Conservation (phyloP, 2,888 invertebrate species). For the Cerastis rubricosa region DNA sequence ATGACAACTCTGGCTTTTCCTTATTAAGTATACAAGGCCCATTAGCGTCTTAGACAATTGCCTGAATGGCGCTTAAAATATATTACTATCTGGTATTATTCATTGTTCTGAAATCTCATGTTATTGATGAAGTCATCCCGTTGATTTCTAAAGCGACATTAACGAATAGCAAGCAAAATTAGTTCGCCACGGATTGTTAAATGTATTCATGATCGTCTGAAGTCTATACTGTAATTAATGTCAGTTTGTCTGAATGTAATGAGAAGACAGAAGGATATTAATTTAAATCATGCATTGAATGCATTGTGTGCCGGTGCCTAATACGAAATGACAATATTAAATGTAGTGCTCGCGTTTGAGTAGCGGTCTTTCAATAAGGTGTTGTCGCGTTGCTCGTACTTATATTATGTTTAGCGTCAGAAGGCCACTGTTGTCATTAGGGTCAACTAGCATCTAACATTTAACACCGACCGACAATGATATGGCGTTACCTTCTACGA, state of each 20-base stretch:
- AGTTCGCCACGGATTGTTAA: conserved; percentile 37
- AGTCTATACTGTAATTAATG: conserved; percentile 44
- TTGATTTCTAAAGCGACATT: conserved; percentile 40
- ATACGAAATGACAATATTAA: conserved; percentile 50
- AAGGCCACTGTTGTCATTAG: conserved; percentile 85
- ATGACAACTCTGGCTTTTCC: conserved; percentile 24
- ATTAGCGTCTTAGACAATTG: conserved; percentile 26
- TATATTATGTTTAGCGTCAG: conserved; percentile 61
- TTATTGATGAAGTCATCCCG: conserved; percentile 48
- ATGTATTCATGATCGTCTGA: conserved; percentile 23
- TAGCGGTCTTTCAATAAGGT: conserved; percentile 59
- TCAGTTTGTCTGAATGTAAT: conserved; percentile 34
- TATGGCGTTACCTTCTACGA: conserved; percentile 61
- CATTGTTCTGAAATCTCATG: conserved; percentile 50
- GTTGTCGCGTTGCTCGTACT: conserved; percentile 50
- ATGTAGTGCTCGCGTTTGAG: conserved; percentile 49
- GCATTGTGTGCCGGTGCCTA: conserved; percentile 34
- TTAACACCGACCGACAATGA: conserved; percentile 65
- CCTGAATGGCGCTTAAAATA: conserved; percentile 28
- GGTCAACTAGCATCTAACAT: conserved; percentile 81
- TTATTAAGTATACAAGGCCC: conserved; percentile 25
- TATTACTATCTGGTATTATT: conserved; percentile 36
- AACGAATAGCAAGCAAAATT: conserved; percentile 39
- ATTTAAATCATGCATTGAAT: conserved; percentile 47
- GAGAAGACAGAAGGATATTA: conserved; percentile 51